Base-by-base conservation (phyloP, 2,888 invertebrate species). In the Graphium colonna region DNA sequence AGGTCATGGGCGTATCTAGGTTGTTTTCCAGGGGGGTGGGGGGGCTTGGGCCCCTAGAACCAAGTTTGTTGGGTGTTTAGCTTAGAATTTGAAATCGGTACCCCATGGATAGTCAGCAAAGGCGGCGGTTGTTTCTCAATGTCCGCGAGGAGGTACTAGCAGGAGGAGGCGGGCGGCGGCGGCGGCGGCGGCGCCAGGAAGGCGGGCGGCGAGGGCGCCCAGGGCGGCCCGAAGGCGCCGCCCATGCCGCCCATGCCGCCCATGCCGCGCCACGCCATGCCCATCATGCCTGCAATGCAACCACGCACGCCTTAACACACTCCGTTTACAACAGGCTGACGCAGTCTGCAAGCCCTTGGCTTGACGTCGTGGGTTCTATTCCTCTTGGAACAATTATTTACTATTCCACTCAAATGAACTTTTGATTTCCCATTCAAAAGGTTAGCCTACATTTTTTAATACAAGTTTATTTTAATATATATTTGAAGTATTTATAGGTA, bases 181-280 rank as follows among this genome's bases (percentile, higher is more conserved):
- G 87, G 86, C 60, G 86, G 86, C 58, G 91, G 90, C 49, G 91
- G 90, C 69, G 90, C 88, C 39, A 84, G 76, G 71, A 79, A 79
- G 57, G 79, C 78, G 50, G 84, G 82, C 45, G 87, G 86, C 26
- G 88, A 83, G 58, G 80, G 80, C 64, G 77, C 86, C 38, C 87
- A 85, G 60, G 67, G 65, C 52, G 71, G 69, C n/a, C 60, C 63
- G 68, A 64, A 69, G 1, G 61, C 73, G 67, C 73, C n/a, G n/a
- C n/a, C n/a, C n/a, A n/a, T n/a, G n/a, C n/a, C n/a, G n/a, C n/a
- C n/a, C n/a, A n/a, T n/a, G n/a, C n/a, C n/a, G n/a, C n/a, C n/a
- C n/a, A n/a, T n/a, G n/a, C n/a, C 73, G 71, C 68, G 72, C 70
- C 74, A 66, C 39, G 56, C 56, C 73, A 75, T 68, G 43, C 75